Evolutionary conservation across 2,113 vertebrate species (phyloP).

Genomic region (Nothobranchius furzeri): DNA sequence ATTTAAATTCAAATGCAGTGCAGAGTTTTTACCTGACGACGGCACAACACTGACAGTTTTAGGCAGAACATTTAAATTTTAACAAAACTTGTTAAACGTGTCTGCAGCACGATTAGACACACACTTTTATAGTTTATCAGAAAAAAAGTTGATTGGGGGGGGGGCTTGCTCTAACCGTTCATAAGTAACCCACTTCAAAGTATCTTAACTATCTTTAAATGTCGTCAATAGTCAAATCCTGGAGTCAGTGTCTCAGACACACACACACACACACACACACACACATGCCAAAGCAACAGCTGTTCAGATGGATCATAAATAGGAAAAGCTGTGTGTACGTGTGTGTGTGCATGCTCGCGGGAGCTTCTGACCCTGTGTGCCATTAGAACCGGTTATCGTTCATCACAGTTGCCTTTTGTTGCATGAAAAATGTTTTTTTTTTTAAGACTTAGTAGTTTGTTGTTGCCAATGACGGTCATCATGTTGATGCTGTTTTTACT

Average conservation of each 20-base stretch:
- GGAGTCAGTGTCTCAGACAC: conserved; percentile 6
- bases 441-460: conserved; percentile 50
- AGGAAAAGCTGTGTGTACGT: conserved; percentile 23
- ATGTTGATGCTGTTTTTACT: conserved; percentile 55
- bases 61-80: no score
- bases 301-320: conserved; percentile 31
- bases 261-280: conserved; percentile 16
- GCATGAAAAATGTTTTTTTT: conserved; percentile 74
- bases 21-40: no score
- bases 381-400: conserved; percentile 54
- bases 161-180: no score
- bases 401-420: conserved; percentile 78
- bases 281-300: conserved; percentile 17
- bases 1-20: no score
- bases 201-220: no score
- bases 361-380: conserved; percentile 38
- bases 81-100: no score
- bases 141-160: no score
- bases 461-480: conserved; percentile 48
- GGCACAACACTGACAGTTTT: no score
- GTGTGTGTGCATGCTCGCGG: conserved; percentile 8
- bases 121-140: no score
- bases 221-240: no score
- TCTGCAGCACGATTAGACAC: no score
- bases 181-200: no score